phyloP scores from a whole-genome alignment of 2,113 vertebrate species.

The Pseudopodoces humilis region DNA sequence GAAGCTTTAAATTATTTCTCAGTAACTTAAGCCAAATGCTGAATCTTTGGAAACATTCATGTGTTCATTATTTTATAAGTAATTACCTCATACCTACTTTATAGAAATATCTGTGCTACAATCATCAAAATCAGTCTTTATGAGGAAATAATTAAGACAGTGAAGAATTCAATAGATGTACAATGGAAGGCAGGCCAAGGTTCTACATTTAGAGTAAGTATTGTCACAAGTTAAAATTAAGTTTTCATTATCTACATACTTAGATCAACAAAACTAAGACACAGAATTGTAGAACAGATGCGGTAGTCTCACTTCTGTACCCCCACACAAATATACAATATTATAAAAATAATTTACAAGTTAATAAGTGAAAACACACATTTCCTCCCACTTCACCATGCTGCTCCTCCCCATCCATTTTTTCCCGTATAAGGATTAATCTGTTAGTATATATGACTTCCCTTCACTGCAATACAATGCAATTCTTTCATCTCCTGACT shows the following conservation, averaged over 20 bases:
- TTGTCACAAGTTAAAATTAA: background rate
- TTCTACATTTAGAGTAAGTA: background rate
- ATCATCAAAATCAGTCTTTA: background rate
- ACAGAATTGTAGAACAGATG: accelerated
- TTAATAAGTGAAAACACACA: background rate
- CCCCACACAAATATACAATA: too few species aligned
- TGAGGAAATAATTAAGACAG: background rate
- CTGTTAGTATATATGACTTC: background rate
- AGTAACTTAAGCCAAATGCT: background rate
- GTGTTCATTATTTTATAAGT: background rate
- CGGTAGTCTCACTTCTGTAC: background rate
- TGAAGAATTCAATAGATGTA: background rate
- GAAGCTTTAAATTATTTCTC: background rate
- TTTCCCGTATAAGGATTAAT: background rate
- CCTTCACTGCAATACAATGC: background rate
- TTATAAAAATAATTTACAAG: background rate
- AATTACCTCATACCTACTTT: background rate
- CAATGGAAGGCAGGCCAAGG: accelerated
- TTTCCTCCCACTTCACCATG: background rate
- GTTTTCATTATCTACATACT: background rate
- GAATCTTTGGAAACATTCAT: background rate
- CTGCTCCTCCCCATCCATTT: background rate
- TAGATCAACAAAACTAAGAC: background rate
- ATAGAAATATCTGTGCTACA: background rate
- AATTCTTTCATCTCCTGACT: background rate